These are phyloP conservation scores for Chaetophractus vellerosus DNA, from an alignment of 2,797 vertebrate species.

Conservation along the genomic window DNA sequence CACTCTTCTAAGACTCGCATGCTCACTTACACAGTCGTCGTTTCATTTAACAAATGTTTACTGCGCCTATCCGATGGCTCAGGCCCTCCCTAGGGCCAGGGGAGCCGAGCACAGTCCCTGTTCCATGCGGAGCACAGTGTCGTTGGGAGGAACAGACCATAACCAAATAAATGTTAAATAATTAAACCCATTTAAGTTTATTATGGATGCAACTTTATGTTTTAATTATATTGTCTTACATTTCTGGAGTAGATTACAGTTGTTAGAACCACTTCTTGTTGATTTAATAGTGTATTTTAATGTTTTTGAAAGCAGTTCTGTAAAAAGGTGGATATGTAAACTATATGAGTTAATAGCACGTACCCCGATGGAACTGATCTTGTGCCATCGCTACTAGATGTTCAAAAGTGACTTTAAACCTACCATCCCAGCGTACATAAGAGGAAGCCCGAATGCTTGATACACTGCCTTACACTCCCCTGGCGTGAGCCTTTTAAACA, in stretches of 20 bases:
- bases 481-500: slow-evolving; percentile 30
- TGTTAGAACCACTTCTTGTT: not conserved
- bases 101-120: not conserved
- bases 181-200: not conserved
- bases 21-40: not conserved
- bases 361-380: not conserved
- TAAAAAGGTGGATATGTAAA: not conserved
- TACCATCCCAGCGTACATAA: not conserved
- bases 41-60: slow-evolving; percentile 9
- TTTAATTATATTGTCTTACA: not conserved
- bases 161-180: not conserved
- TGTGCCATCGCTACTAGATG: not conserved
- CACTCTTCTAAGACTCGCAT: not conserved
- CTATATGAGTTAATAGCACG: not conserved
- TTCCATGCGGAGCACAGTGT: not conserved
- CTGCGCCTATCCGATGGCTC: not conserved
- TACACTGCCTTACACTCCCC: not conserved
- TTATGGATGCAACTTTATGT: not conserved
- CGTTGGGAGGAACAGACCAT: not conserved
- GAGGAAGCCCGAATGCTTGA: not conserved
- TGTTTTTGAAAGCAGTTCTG: slow-evolving; percentile 10
- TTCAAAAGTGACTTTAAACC: slow-evolving; percentile 10
- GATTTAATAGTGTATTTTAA: not conserved
- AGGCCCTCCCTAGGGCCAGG: not conserved
- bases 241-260: not conserved